Base-by-base conservation (phyloP, 2,888 invertebrate genomes). In the Ormyrus thymus region DNA sequence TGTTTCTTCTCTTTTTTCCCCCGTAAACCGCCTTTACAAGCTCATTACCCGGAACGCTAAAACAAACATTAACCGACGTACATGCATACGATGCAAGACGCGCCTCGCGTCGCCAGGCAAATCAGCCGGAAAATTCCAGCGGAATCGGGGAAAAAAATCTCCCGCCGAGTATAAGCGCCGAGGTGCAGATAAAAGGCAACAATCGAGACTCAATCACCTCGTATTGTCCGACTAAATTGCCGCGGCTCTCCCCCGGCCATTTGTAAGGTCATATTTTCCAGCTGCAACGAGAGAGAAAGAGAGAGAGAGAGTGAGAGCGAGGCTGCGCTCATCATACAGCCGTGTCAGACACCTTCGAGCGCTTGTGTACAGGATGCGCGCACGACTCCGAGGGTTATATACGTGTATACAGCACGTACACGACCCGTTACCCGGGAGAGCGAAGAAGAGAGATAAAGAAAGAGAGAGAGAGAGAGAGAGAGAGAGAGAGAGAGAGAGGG, bases 221-320 rank as follows among this genome's bases (percentile, higher is more conserved):
- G 55, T 55, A 69, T 76, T 75, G 70, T 69, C 76, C 61, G 56
- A 53, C 55, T 53, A 61, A 66, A 76, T 69, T 53, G 53, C 55
- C 29, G 29, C 51, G 46, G 13, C 56, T 13, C 56, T 56, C 56
- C 7, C 29, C 29, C 56, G 56, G 56, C 56, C 13, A 15, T 56
- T 56, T 29, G 29, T 29, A 29, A 29, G 29, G 29, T 29, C 29
- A 29, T 29, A 29, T 29, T 29, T 29, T 29, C 29, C 29, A 29
- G 29, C 29, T 29, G 29, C 29, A 29, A 29, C 29, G 29, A 29
- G 29, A n/a, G n/a, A n/a, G 46, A 9, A 10, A 9, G 11, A 29
- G 29, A 29, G 51, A 29, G 29, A 29, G 59, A 6, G 59, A 59
- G 13, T 70, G 59, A 58, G 59, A 59, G 29, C 59, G 48, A 9